These are phyloP conservation scores for Gila orcuttii DNA, from an alignment of 2,113 vertebrate genomes.

Conservation along the genomic window DNA sequence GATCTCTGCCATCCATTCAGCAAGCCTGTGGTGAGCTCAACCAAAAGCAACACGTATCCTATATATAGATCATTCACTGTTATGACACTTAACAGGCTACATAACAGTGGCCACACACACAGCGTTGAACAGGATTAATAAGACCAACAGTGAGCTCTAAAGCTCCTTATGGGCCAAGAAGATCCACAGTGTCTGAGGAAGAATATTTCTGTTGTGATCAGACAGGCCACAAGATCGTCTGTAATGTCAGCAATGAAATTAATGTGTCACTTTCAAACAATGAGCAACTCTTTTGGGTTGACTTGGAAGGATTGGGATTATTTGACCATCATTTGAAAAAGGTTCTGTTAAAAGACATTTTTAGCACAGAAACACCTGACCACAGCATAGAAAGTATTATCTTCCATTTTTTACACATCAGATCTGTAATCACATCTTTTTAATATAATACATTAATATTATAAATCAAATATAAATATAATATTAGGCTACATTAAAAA, in stretches of 20 bases:
- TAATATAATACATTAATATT: neutral
- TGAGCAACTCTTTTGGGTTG: neutral
- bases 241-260: neutral
- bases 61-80: conserved; percentile 12
- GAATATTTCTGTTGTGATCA: neutral
- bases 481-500: neutral
- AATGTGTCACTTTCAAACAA: neutral
- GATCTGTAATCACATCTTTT: neutral
- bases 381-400: too few relatives aligned
- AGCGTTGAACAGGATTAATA: conserved; percentile 14
- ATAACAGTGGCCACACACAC: neutral
- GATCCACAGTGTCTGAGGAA: conserved; percentile 2
- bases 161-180: conserved; percentile 50
- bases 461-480: neutral
- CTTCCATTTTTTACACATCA: neutral
- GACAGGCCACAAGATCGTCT: neutral
- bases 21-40: conserved; percentile 27
- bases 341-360: neutral
- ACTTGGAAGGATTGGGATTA: neutral
- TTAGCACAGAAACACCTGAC: neutral
- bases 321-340: neutral
- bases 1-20: neutral
- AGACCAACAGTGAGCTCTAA: conserved; percentile 26
- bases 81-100: neutral
- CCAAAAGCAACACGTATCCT: conserved; percentile 25